These are phyloP conservation scores for zebrafish (Danio rerio) DNA, from an alignment of 2,113 vertebrate species.

Conservation along the genomic window DNA sequence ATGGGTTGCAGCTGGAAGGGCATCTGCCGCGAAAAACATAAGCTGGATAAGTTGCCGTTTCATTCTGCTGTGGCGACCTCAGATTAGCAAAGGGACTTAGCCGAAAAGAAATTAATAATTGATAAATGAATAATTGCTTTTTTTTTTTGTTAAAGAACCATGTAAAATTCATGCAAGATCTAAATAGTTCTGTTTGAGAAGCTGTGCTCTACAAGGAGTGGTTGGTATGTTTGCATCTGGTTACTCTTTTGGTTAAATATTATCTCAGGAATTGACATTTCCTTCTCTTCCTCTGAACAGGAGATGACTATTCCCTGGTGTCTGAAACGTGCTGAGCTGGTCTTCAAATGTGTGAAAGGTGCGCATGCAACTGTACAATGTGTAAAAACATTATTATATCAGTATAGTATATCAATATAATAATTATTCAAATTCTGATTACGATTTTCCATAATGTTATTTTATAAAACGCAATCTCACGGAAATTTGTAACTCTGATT, in stretches of 20 bases:
- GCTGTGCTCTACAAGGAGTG: neutral
- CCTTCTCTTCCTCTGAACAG: slow-evolving; percentile 56
- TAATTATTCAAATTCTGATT: neutral
- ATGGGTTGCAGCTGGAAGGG: no score
- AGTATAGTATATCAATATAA: neutral
- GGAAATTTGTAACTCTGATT: no score
- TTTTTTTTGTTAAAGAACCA: no score
- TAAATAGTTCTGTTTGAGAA: neutral
- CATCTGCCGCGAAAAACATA: no score
- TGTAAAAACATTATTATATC: neutral
- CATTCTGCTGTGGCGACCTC: no score
- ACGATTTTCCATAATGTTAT: neutral
- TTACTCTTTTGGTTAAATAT: neutral
- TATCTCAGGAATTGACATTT: neutral
- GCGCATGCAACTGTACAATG: slow-evolving; percentile 45
- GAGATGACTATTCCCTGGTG: slow-evolving; percentile 85
- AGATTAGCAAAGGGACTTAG: no score
- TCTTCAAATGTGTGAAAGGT: slow-evolving; percentile 99
- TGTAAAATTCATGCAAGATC: neutral
- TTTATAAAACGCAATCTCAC: neutral
- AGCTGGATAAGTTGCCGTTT: no score
- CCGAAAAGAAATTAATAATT: no score
- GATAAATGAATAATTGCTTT: no score
- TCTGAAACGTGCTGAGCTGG: slow-evolving; percentile 81
- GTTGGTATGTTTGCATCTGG: neutral